Conservation (phyloP, 2,113 vertebrate genomes). For the Peromyscus maniculatus region DNA sequence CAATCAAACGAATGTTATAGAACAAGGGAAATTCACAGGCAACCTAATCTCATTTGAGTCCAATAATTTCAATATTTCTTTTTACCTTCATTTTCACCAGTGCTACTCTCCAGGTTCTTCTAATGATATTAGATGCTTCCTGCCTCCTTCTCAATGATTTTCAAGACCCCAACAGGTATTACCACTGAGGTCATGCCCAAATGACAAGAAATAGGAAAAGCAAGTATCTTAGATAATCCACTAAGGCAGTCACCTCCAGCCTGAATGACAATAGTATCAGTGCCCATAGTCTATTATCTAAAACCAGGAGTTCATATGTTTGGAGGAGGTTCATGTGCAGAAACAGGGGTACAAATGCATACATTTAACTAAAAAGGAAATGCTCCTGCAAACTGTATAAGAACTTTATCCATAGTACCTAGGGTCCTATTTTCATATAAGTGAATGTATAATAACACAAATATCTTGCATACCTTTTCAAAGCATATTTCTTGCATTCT, state of each 20-base stretch:
- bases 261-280: constrained; percentile 10
- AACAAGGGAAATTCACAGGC: not conserved
- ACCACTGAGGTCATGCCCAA: not conserved
- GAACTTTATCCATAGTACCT: constrained; percentile 21
- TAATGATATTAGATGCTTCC: not conserved
- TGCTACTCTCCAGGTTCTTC: not conserved
- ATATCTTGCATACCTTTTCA: constrained; percentile 34
- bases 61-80: constrained; percentile 49
- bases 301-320: not conserved
- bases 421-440: constrained; percentile 29
- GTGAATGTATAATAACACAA: not conserved
- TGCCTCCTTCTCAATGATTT: not conserved
- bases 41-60: constrained; percentile 45
- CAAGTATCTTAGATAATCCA: not conserved
- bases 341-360: not conserved
- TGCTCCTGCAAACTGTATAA: not conserved
- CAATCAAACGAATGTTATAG: constrained; percentile 6
- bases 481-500: constrained; percentile 47
- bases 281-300: constrained; percentile 4
- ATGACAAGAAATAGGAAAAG: constrained; percentile 39
- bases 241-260: not conserved
- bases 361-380: constrained; percentile 47
- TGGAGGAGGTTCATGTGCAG: not conserved
- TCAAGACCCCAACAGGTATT: not conserved
- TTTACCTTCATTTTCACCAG: constrained; percentile 37